These are phyloP conservation scores for Agrochola lychnidis DNA, from an alignment of 2,888 invertebrate genomes.

Conservation along the genomic window DNA sequence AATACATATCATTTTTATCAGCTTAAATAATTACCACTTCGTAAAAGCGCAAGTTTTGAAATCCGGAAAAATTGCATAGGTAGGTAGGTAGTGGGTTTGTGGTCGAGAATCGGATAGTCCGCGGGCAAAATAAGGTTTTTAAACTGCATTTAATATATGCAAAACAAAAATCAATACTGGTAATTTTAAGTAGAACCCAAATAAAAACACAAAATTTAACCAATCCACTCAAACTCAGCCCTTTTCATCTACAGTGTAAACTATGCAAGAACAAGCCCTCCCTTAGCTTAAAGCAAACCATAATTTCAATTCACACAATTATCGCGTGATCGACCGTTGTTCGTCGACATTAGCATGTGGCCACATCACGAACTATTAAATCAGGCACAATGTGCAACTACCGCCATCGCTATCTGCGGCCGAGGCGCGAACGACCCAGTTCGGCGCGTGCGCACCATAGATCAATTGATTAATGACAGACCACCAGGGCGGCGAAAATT, in stretches of 20 bases:
- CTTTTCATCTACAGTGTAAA: not conserved
- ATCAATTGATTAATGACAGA: conserved; percentile 69
- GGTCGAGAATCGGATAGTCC: not conserved
- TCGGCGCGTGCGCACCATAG: conserved; percentile 79
- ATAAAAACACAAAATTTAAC: not conserved
- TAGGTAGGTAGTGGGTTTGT: no score
- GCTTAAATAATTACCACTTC: not conserved
- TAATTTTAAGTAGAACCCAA: no score
- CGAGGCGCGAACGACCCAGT: conserved; percentile 77
- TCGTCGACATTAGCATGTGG: conserved; percentile 63
- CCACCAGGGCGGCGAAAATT: conserved; percentile 57
- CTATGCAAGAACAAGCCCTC: conserved; percentile 31
- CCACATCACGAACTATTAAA: conserved; percentile 74
- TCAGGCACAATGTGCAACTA: conserved; percentile 74
- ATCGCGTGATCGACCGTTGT: conserved; percentile 63
- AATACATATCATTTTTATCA: no score
- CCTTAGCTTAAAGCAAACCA: conserved; percentile 50
- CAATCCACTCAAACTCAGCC: not conserved
- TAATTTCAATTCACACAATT: conserved; percentile 56
- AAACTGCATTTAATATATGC: not conserved
- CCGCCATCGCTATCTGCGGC: conserved; percentile 67
- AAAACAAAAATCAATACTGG: no score
- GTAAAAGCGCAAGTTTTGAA: not conserved
- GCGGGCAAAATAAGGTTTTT: not conserved
- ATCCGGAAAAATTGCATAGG: not conserved